These are phyloP conservation scores for Tolypeutes matacus DNA, from an alignment of 2,797 vertebrate genomes.

Conservation along the genomic window DNA sequence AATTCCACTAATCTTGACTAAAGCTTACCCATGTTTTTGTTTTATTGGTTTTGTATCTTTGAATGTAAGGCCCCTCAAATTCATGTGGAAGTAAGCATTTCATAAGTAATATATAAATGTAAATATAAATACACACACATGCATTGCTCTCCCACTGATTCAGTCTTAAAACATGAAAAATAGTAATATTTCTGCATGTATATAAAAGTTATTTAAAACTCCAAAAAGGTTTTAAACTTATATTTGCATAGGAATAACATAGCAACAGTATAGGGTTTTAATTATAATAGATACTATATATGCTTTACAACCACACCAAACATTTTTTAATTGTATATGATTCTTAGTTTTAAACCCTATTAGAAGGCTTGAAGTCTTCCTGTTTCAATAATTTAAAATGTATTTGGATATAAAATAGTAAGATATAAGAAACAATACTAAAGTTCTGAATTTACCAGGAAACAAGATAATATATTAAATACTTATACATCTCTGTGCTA, in stretches of 20 bases:
- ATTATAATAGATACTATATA: background rate
- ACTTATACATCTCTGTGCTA: conserved; percentile 78
- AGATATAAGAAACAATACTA: conserved; percentile 76
- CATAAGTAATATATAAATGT: background rate
- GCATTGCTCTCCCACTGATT: background rate
- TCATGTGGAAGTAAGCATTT: background rate
- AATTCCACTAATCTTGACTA: background rate
- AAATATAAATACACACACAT: background rate
- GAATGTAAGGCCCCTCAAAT: background rate
- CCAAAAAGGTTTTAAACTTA: background rate
- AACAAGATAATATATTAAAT: conserved; percentile 80
- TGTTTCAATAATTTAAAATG: conserved; percentile 84
- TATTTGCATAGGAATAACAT: background rate
- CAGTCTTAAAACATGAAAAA: background rate
- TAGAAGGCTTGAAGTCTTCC: conserved; percentile 63
- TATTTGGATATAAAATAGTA: conserved; percentile 76
- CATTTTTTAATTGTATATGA: conserved; percentile 34
- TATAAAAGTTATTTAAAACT: background rate
- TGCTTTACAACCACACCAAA: conserved; percentile 7
- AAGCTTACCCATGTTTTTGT: background rate
- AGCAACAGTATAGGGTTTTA: background rate
- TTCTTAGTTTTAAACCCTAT: conserved; percentile 73
- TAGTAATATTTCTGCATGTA: background rate
- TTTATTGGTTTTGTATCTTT: background rate
- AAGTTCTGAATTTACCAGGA: conserved; percentile 81